Evolutionary conservation across 1,140 invertebrate species (phyloP).

Genomic region (Calephelis nemesis): DNA sequence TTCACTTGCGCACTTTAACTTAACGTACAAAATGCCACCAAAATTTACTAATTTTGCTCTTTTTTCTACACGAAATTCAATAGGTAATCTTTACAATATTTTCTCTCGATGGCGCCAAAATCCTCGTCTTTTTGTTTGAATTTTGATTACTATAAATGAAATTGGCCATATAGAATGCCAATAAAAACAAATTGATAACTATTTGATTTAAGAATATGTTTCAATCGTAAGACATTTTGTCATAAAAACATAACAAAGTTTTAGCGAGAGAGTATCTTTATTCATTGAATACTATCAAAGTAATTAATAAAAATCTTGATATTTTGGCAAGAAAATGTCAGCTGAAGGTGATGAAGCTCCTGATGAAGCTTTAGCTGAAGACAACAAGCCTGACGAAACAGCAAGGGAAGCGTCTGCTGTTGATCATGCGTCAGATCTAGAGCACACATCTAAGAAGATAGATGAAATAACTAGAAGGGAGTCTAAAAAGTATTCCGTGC

Average conservation of each 20-base stretch:
- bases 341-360: conserved; percentile 33
- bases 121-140: no score
- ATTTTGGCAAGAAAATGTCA: conserved; percentile 32
- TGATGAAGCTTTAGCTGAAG: conserved; percentile 25
- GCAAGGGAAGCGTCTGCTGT: conserved; percentile 20
- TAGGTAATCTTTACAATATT: no score
- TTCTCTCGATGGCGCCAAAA: no score
- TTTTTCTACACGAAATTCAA: no score
- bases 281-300: not conserved
- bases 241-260: not conserved
- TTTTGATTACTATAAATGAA: no score
- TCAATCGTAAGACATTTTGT: not conserved
- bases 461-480: conserved; percentile 40
- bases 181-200: no score
- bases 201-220: no score
- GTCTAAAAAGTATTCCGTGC: conserved; percentile 37
- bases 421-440: conserved; percentile 39
- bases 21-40: no score
- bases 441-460: conserved; percentile 44
- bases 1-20: no score
- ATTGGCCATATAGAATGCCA: no score
- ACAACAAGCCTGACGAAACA: not conserved
- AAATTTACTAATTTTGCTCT: no score
- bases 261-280: not conserved
- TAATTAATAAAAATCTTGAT: not conserved